Conservation (phyloP, 2,797 vertebrate species). For the Forpus xanthops region DNA sequence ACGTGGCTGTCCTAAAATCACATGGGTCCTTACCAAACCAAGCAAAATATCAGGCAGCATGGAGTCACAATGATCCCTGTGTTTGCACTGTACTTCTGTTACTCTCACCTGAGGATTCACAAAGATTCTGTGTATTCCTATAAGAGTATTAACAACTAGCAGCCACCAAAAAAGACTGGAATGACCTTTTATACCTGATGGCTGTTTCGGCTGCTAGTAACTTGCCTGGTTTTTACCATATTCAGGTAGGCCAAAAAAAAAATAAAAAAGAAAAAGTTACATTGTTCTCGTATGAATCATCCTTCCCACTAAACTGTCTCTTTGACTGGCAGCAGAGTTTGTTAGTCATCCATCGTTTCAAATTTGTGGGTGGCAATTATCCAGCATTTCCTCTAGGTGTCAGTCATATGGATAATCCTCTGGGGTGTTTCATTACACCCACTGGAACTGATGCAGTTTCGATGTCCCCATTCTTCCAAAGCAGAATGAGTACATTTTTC, state of each 20-base stretch:
- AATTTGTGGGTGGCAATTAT: conserved; percentile 73
- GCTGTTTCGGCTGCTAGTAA: background rate
- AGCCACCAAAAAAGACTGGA: background rate
- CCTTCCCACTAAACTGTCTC: conserved; percentile 67
- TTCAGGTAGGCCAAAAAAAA: background rate
- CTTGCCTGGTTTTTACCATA: background rate
- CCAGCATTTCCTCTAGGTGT: conserved; percentile 56
- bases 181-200: background rate
- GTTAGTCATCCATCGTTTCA: conserved; percentile 67
- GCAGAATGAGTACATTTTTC: background rate
- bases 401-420: conserved; percentile 35
- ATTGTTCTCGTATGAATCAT: conserved; percentile 60
- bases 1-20: fast-evolving
- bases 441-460: conserved; percentile 15
- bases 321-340: conserved; percentile 67
- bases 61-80: background rate
- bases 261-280: background rate
- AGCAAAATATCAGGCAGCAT: background rate
- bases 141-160: background rate
- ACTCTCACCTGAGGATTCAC: background rate
- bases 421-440: conserved; percentile 44
- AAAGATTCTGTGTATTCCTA: background rate
- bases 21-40: background rate
- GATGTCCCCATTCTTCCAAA: background rate
- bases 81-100: background rate